These are phyloP conservation scores for Pammene aurita DNA, from an alignment of 2,888 invertebrate genomes.

Conservation along the genomic window DNA sequence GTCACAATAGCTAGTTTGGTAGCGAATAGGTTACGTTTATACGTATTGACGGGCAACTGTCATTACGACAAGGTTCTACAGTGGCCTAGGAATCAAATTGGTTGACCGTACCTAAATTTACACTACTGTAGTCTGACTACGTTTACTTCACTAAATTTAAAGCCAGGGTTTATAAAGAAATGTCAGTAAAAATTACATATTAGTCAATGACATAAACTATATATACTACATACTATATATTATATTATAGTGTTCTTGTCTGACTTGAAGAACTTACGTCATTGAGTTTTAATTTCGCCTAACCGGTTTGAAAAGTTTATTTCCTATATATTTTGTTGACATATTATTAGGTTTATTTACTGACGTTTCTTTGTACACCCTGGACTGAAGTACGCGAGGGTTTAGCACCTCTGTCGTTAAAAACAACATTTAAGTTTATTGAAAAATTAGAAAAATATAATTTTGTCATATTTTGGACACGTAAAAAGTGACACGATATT, in stretches of 20 bases:
- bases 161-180: constrained; percentile 3
- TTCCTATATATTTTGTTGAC: no score
- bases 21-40: no score
- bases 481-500: neutral
- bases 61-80: no score
- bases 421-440: constrained; percentile 47
- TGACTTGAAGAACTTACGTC: no score
- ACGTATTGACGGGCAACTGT: no score
- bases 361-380: neutral
- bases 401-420: constrained; percentile 58
- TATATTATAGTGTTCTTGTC: no score
- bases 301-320: no score
- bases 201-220: neutral
- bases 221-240: no score
- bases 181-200: constrained; percentile 5
- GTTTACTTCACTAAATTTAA: constrained; percentile 47
- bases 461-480: constrained; percentile 12
- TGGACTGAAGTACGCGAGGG: constrained; percentile 43
- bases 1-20: no score
- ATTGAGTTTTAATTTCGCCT: neutral
- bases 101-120: constrained; percentile 47
- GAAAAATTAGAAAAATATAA: neutral
- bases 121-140: constrained; percentile 66
- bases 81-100: no score
- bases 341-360: constrained; percentile 3